These are phyloP conservation scores for Polietes domitor DNA, from an alignment of 2,888 invertebrate genomes.

Conservation along the genomic window DNA sequence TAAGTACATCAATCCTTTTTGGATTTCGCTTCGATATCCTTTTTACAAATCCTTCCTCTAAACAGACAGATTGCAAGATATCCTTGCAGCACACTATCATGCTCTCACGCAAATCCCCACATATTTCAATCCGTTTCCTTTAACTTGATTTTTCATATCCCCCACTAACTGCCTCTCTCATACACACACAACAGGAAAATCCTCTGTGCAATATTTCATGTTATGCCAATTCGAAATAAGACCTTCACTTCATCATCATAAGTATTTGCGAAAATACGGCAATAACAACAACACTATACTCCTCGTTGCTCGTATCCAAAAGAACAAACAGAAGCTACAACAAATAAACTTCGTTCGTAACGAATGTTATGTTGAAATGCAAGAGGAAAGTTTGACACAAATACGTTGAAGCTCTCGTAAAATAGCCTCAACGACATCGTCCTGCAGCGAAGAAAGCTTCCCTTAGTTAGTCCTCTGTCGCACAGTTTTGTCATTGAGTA, in stretches of 20 bases:
- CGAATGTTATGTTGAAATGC: background rate
- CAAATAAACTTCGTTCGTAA: slow-evolving; percentile 21
- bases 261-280: slow-evolving; percentile 23
- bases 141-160: background rate
- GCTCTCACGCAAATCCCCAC: no score
- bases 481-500: background rate
- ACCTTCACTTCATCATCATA: slow-evolving; percentile 38
- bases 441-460: background rate
- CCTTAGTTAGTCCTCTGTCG: background rate
- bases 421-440: background rate
- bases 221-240: slow-evolving; percentile 27
- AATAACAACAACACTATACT: background rate
- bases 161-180: background rate
- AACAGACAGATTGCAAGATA: no score
- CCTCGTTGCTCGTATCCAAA: background rate
- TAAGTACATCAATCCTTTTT: no score
- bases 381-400: slow-evolving; percentile 17
- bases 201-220: slow-evolving; percentile 16
- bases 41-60: no score
- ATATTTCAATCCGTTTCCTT: no score
- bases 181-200: background rate
- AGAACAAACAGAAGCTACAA: background rate
- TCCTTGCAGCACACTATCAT: no score
- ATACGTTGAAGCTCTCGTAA: background rate
- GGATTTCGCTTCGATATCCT: no score